Base-by-base conservation (phyloP, 2,888 invertebrate species). In the Lathronympha strigana region DNA sequence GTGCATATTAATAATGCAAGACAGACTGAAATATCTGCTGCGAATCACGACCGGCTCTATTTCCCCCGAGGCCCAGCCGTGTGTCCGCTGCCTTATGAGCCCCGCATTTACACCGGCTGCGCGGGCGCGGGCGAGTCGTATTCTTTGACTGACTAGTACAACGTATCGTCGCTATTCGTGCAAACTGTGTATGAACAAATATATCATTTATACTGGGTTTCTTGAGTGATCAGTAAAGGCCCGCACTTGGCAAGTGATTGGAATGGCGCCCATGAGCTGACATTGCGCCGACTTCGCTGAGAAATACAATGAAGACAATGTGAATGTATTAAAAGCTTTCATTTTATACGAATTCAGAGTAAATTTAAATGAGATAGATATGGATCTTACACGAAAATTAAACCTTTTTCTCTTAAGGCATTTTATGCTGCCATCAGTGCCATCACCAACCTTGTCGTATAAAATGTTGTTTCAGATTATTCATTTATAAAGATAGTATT, bases 201-300 rank as follows among this genome's bases (percentile, higher is more conserved):
- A 23, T 5, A 13, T 5, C 23, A 45, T 47, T 6, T 47, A n/a
- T 5, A 47, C 47, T 19, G 17, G 47, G 23, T n/a, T 4, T 19
- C 17, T n/a, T 1, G 21, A 21, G 17, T n/a, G 2, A n/a, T 28
- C 51, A 17, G 53, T n/a, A n/a, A n/a, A n/a, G n/a, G 19, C 19
- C 2, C 49, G 28, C 13, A 45, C 40, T 49, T 69, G 66, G 61
- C 61, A 61, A 67, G 68, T 23, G 23, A 6, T 47, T 23, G n/a
- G 23, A 47, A 47, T 47, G 6, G 23, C 3, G 4, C 11, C 4
- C 21, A 61, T 58, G 43, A 58, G 19, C 67, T 69, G 68, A 68
- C 68, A 68, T 67, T 68, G 63, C 68, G 58, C 67, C 13, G 53
- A 66, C 63, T 72, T 73, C 73, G 72, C 70, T 76, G 73, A 75